Base-by-base conservation (phyloP, 2,888 invertebrate species). In the Thysanoteuthis rhombus region DNA sequence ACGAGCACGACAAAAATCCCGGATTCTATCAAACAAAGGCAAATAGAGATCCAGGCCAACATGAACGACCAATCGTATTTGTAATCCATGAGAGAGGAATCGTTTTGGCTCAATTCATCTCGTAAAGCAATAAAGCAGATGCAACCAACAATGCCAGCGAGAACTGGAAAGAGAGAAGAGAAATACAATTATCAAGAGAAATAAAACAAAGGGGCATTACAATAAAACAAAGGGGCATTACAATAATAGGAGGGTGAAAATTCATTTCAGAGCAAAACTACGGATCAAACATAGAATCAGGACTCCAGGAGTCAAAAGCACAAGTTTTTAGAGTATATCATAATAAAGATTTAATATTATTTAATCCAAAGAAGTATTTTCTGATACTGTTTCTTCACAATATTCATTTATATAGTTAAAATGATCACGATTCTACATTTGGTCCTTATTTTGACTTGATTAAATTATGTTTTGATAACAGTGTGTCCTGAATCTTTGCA, bases 61-160 rank as follows among this genome's bases (percentile, higher is more conserved):
- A 92, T 92, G 92, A 92, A 92, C 8, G 92, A 92, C 92, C 92
- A 92, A 2, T 92, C 36, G 45, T 92, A 92, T 25, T 1, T 36
- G 36, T 10, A 45, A 2, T 12, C 5, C 32, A 38, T 36, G n/a
- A 22, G n/a, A 36, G 45, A 45, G 28, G 42, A 25, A 92, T 32
- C 22, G 12, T 1, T 38, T 36, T 47, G 36, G 25, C 12, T 10
- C 10, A 92, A 25, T 10, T 75, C 75, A 47, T 92, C 92, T 22
- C 36, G 42, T 38, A 92, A 45, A 45, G 92, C 92, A 12, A 92
- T 92, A 47, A 92, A 92, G 42, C 92, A 47, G 92, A 92, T 92
- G 10, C 92, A 47, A 25, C 92, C 92, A 36, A 92, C n/a, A 22
- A 92, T 92, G 39, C 92, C 92, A 28, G 47, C 10, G 16, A 92